Conservation (phyloP, 2,797 vertebrate species). For the Pampus argenteus region DNA sequence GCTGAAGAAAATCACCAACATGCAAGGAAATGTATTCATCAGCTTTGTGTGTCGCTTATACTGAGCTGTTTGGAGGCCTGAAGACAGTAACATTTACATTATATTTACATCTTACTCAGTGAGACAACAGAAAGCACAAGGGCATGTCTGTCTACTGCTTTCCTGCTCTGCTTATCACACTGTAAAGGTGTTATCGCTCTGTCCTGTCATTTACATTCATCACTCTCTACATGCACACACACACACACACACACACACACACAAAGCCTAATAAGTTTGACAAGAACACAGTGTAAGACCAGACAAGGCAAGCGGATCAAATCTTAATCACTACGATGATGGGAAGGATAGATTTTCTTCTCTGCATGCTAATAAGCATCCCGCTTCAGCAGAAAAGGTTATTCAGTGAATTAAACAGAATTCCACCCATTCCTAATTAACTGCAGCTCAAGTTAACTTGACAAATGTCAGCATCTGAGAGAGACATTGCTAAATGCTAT, state of each 20-base stretch:
- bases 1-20: slow-evolving; percentile 2
- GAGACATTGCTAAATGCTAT: neutral
- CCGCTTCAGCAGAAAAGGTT: slow-evolving; percentile 33
- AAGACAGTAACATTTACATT: slow-evolving; percentile 48
- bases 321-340: slow-evolving; percentile 58
- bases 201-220: slow-evolving; percentile 26
- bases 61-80: slow-evolving; percentile 19
- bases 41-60: neutral
- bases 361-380: slow-evolving; percentile 47
- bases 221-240: neutral
- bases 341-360: slow-evolving; percentile 40
- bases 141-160: slow-evolving; percentile 9
- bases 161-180: slow-evolving; percentile 28
- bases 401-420: slow-evolving; percentile 20
- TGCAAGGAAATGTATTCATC: slow-evolving; percentile 15
- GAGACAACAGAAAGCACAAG: slow-evolving; percentile 15
- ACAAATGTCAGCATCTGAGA: slow-evolving; percentile 9
- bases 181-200: neutral
- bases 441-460: neutral
- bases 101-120: slow-evolving; percentile 50
- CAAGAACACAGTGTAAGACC: slow-evolving; percentile 52
- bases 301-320: slow-evolving; percentile 51
- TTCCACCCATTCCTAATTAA: neutral
- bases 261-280: slow-evolving; percentile 48
- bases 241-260: slow-evolving; percentile 16